Percentiles rank a stretch among this genome's conserved stretches.
Evolutionary conservation across 2,113 vertebrate genomes (phyloP).

Genomic region (Urocolius indicus): DNA sequence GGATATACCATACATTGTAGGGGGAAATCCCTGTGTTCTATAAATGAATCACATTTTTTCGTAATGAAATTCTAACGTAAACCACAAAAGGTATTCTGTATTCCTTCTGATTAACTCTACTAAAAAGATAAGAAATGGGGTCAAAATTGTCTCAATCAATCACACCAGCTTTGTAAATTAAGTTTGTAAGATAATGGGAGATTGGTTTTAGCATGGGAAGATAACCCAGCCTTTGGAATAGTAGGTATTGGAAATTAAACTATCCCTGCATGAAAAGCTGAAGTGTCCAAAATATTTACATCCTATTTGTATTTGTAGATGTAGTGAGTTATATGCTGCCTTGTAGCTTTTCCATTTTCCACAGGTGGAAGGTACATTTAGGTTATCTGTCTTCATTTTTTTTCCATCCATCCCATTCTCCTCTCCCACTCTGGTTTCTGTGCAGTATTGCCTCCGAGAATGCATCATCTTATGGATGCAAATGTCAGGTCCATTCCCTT

Average conservation of each 20-base stretch:
- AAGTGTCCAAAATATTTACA: background rate
- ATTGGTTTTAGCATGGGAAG: background rate
- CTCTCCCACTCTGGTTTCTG: background rate
- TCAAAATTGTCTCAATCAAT: background rate
- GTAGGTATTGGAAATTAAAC: background rate
- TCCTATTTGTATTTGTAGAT: background rate
- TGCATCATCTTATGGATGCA: background rate
- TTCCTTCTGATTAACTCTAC: background rate
- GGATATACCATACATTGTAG: background rate
- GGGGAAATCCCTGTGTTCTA: slow-evolving; percentile 39
- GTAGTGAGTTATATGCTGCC: background rate
- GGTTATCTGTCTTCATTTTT: background rate
- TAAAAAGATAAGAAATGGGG: background rate
- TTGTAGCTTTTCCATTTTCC: background rate
- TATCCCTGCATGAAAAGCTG: background rate
- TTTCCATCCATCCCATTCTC: background rate
- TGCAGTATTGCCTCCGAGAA: background rate
- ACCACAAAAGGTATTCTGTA: slow-evolving; percentile 34
- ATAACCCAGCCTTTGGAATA: background rate
- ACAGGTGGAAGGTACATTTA: background rate
- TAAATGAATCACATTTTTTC: slow-evolving; percentile 38
- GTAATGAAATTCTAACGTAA: slow-evolving; percentile 45
- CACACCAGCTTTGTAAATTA: background rate
- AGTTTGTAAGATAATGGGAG: background rate
- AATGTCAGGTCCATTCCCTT: background rate